Conservation (phyloP, 2,888 invertebrate genomes). For the Pharmacophagus antenor region DNA sequence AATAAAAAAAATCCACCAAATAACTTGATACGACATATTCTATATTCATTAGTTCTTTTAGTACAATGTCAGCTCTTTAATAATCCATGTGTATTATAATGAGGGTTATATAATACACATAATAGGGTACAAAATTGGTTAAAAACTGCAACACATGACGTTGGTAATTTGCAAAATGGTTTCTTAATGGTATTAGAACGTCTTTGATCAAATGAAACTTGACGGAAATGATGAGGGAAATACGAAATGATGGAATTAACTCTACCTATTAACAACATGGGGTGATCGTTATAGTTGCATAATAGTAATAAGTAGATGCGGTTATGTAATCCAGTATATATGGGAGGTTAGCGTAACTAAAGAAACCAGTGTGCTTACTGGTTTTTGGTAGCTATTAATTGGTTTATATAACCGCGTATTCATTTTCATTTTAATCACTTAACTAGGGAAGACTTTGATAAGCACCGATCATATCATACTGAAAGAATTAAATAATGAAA, state of each 20-base stretch:
- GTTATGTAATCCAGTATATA: slow-evolving; percentile 4
- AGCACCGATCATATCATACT: too few relatives aligned
- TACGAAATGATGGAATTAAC: neutral
- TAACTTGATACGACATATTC: neutral
- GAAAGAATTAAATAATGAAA: too few relatives aligned
- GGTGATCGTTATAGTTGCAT: slow-evolving; percentile 17
- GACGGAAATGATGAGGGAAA: slow-evolving; percentile 20
- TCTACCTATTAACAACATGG: slow-evolving; percentile 5
- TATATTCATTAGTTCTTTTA: neutral
- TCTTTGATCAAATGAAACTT: slow-evolving; percentile 24
- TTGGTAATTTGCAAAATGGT: slow-evolving; percentile 24
- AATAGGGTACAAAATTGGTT: too few relatives aligned
- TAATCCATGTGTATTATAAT: too few relatives aligned
- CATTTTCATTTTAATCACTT: too few relatives aligned
- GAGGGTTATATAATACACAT: too few relatives aligned
- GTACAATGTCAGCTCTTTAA: too few relatives aligned
- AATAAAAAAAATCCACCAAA: too few relatives aligned
- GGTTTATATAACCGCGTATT: too few relatives aligned
- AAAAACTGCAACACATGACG: too few relatives aligned
- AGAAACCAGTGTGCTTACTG: neutral
- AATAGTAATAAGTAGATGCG: slow-evolving; percentile 18
- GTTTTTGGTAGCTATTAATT: too few relatives aligned
- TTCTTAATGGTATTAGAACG: slow-evolving; percentile 12
- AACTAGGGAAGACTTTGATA: too few relatives aligned
- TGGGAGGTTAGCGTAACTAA: neutral